Percentiles rank a stretch among this genome's conserved stretches.
Evolutionary conservation across 30 jellyfish, hydroid and myxozoan genomes (phyloP).

Genomic region (Hydra vulgaris): DNA sequence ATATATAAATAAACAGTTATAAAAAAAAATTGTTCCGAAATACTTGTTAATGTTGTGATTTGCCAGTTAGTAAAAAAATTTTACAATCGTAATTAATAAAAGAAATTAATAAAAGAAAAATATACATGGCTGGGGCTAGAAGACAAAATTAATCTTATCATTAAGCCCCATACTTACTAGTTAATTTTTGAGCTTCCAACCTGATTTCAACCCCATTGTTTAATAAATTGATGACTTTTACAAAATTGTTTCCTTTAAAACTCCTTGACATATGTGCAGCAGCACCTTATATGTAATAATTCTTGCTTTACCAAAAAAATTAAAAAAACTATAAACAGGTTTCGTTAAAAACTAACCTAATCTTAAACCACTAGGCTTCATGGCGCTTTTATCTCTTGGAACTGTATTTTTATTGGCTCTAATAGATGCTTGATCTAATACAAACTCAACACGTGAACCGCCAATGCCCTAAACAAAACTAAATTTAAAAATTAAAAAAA

Average conservation of each 20-base stretch:
- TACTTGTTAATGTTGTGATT: too few species aligned
- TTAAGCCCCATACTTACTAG: too few species aligned
- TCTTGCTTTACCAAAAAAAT: neutral
- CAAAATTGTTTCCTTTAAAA: constrained; percentile 77
- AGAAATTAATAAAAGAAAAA: too few species aligned
- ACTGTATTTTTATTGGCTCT: constrained; percentile 88
- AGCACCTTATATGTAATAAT: constrained; percentile 38
- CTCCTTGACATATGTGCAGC: constrained; percentile 86
- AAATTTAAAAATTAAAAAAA: neutral
- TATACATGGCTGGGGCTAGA: too few species aligned
- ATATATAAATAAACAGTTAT: neutral
- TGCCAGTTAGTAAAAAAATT: too few species aligned
- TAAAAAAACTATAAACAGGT: too few species aligned
- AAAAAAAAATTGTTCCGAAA: neutral
- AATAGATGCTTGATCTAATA: constrained; percentile 59
- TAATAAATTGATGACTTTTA: constrained; percentile 58
- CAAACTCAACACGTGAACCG: constrained; percentile 87
- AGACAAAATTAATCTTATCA: too few species aligned
- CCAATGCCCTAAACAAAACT: constrained; percentile 50
- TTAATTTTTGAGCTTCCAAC: constrained; percentile 53
- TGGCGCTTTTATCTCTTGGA: constrained; percentile 98
- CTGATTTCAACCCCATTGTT: constrained; percentile 70
- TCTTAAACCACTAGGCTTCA: constrained; percentile 94
- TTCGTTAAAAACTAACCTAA: constrained; percentile 44
- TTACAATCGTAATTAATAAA: too few species aligned